These are phyloP conservation scores for Arion vulgaris DNA, from an alignment of 1,140 invertebrate genomes.

Conservation along the genomic window DNA sequence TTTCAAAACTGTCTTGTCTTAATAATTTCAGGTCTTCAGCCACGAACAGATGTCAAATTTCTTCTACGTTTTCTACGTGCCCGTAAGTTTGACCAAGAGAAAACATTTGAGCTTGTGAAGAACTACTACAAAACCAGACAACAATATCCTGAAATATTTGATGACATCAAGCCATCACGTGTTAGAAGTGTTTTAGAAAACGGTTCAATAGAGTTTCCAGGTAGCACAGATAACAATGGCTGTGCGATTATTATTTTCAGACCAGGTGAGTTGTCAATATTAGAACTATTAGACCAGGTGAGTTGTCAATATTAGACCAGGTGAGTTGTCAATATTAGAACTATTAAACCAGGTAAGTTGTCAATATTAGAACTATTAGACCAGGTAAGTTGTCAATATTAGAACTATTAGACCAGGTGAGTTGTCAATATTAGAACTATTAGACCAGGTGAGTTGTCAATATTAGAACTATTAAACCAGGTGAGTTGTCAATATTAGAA, in stretches of 20 bases:
- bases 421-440: no score
- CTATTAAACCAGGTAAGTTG: no score
- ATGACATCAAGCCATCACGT: constrained; percentile 79
- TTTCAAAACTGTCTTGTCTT: no score
- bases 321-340: no score
- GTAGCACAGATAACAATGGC: constrained; percentile 82
- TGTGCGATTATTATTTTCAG: constrained; percentile 83
- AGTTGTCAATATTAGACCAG: no score
- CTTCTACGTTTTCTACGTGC: constrained; percentile 86
- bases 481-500: no score
- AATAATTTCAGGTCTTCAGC: constrained; percentile 59
- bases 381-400: no score
- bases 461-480: no score
- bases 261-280: constrained; percentile 64
- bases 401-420: no score
- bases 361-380: no score
- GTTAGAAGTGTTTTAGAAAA: constrained; percentile 83
- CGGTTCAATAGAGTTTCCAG: constrained; percentile 84
- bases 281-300: no score
- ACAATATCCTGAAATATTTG: constrained; percentile 81
- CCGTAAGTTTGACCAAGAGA: constrained; percentile 85
- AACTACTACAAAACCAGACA: constrained; percentile 86
- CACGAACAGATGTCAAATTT: constrained; percentile 81
- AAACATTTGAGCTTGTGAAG: constrained; percentile 88
- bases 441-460: no score